phyloP scores from a whole-genome alignment of 1,140 invertebrate species.

The Drosophila takahashii region DNA sequence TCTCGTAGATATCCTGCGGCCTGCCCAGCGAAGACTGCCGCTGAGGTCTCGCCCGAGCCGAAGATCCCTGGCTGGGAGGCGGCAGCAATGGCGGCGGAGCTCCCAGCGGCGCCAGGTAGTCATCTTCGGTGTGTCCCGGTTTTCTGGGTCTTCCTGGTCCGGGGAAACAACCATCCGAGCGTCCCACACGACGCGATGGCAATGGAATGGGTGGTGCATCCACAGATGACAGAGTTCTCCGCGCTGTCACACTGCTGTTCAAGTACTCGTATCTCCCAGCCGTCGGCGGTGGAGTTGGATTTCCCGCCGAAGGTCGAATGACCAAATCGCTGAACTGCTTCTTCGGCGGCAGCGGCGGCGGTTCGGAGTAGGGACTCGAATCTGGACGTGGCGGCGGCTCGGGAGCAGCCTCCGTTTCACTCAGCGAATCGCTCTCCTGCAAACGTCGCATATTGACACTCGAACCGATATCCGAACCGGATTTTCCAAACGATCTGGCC shows the following conservation, averaged over 20 bases:
- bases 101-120: constrained; percentile 87
- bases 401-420: constrained; percentile 86
- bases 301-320: constrained; percentile 75
- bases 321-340: constrained; percentile 86
- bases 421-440: constrained; percentile 84
- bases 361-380: constrained; percentile 86
- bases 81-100: constrained; percentile 67
- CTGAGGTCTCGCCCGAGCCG: constrained; percentile 59
- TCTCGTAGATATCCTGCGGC: constrained; percentile 78
- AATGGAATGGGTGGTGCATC: constrained; percentile 87
- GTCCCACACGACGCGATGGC: constrained; percentile 87
- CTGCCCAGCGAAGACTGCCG: constrained; percentile 64
- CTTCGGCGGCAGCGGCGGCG: constrained; percentile 94
- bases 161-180: constrained; percentile 85
- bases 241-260: constrained; percentile 41
- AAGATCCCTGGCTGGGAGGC: constrained; percentile 66
- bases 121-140: constrained; percentile 86
- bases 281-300: constrained; percentile 35
- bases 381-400: constrained; percentile 89
- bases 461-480: constrained; percentile 65
- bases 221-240: constrained; percentile 24
- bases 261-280: constrained; percentile 71
- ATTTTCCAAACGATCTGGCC: constrained; percentile 71
- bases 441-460: constrained; percentile 84
- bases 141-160: constrained; percentile 85